Base-by-base conservation (phyloP, 2,888 invertebrate species). In the Spodoptera exigua region DNA sequence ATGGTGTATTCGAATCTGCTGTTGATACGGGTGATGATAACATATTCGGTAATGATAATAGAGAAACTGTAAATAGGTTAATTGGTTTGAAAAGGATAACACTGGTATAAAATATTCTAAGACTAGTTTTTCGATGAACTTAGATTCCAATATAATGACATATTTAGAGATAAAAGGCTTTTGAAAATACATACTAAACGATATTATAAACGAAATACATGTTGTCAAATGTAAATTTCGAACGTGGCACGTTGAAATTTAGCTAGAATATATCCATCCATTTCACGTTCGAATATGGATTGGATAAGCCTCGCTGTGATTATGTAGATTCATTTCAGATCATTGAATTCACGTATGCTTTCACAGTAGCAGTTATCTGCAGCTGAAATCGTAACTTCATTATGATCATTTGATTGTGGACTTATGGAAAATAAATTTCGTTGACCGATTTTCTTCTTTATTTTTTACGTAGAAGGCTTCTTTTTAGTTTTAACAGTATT, bases 331-430 rank as follows among this genome's bases (percentile, higher is more conserved):
- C 57, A 49, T 72, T 75, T 71, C 76, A 64, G 76, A 61, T 76
- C 79, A 80, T 32, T 81, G 81, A 74, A 76, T 79, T 67, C 59
- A 70, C 60, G 72, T 57, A 59, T 54, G 57, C 59, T 52, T 43
- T 43, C 45, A 67, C 57, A 74, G 63, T 67, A 61, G 68, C 64
- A 62, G 35, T 45, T 58, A 54, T 44, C 9, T 61, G 56, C 54
- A 52, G 43, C 43, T 64, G 36, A 60, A 63, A 56, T 18, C 57
- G 60, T 70, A 60, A 51, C 45, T 48, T 44, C 55, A 27, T 62
- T 57, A 17, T 39, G 17, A 46, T 75, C 37, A 54, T 61, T 68
- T 39, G 36, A 56, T 58, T 48, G 37, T 57, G 18, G 55, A 39
- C 9, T 4, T 40, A 35, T 11, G 14, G 49, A 12, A n/a, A 41